A percentile compares a stretch with the other conserved stretches of the same genome.
Evolutionary conservation across 2,113 vertebrate species (phyloP).

Genomic region (Takifugu flavidus): DNA sequence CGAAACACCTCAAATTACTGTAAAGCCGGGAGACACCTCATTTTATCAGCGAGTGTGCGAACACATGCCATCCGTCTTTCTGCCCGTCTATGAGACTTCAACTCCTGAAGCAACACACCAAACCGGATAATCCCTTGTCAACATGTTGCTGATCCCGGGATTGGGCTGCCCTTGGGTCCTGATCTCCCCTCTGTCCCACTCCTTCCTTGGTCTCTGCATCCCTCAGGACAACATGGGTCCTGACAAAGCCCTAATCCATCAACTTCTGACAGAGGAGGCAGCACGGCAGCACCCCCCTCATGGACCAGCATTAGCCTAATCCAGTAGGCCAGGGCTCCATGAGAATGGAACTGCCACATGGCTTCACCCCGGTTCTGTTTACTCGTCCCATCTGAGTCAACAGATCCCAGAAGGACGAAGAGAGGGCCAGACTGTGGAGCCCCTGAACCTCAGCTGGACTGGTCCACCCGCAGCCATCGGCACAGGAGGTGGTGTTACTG

Average conservation of each 20-base stretch:
- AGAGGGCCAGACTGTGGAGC: slow-evolving; percentile 44
- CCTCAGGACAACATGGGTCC: slow-evolving; percentile 64
- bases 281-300: slow-evolving; percentile 52
- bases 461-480: slow-evolving; percentile 7
- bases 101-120: slow-evolving; percentile 73
- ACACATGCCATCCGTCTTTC: slow-evolving; percentile 21
- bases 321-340: slow-evolving; percentile 71
- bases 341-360: slow-evolving; percentile 72
- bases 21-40: slow-evolving; percentile 5
- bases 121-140: slow-evolving; percentile 80
- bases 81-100: slow-evolving; percentile 48
- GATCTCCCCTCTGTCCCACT: slow-evolving; percentile 45
- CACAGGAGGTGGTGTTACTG: slow-evolving; percentile 31
- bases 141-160: slow-evolving; percentile 75
- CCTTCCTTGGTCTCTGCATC: slow-evolving; percentile 52
- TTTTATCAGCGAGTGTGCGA: slow-evolving; percentile 7
- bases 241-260: slow-evolving; percentile 78
- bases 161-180: slow-evolving; percentile 62
- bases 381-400: slow-evolving; percentile 83
- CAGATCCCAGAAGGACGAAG: slow-evolving; percentile 65
- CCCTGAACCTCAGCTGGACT: slow-evolving; percentile 16
- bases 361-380: slow-evolving; percentile 72
- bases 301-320: slow-evolving; percentile 82
- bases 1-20: slow-evolving; percentile 6
- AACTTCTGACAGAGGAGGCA: slow-evolving; percentile 76